Evolutionary conservation across 2,113 vertebrate species (phyloP).

Genomic region (Xiphorhynchus elegans): DNA sequence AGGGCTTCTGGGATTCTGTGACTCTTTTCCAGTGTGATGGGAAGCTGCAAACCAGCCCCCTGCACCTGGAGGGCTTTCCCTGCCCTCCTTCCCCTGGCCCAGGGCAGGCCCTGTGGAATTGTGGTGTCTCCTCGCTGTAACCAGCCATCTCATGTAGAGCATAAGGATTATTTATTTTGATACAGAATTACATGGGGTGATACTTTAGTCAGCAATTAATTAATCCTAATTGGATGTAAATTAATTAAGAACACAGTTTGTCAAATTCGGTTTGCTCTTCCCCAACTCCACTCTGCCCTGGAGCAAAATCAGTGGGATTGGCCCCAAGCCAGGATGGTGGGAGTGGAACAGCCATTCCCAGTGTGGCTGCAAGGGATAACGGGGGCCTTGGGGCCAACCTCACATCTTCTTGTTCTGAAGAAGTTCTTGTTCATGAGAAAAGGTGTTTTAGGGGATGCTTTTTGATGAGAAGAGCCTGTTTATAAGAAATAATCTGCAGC

Average conservation of each 20-base stretch:
- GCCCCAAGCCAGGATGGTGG: background rate
- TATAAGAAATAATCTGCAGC: background rate
- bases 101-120: fast-evolving
- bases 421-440: background rate
- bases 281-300: background rate
- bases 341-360: background rate
- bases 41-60: too few relatives aligned
- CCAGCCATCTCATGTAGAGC: background rate
- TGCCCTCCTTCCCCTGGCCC: background rate
- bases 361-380: fast-evolving
- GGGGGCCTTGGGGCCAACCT: fast-evolving
- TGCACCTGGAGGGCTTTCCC: background rate
- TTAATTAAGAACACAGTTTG: constrained; percentile 46
- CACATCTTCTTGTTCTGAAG: background rate
- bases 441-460: background rate
- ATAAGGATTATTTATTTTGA: constrained; percentile 17
- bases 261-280: constrained; percentile 33
- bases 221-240: constrained; percentile 62
- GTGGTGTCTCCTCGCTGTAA: background rate
- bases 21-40: too few relatives aligned
- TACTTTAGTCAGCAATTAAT: constrained; percentile 34
- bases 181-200: constrained; percentile 52
- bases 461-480: background rate
- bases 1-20: background rate
- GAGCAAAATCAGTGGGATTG: background rate